Evolutionary conservation across 1,140 invertebrate species (phyloP), one percentile per base, ranked within the genome.

Genomic region (Tetraneura akinire): DNA sequence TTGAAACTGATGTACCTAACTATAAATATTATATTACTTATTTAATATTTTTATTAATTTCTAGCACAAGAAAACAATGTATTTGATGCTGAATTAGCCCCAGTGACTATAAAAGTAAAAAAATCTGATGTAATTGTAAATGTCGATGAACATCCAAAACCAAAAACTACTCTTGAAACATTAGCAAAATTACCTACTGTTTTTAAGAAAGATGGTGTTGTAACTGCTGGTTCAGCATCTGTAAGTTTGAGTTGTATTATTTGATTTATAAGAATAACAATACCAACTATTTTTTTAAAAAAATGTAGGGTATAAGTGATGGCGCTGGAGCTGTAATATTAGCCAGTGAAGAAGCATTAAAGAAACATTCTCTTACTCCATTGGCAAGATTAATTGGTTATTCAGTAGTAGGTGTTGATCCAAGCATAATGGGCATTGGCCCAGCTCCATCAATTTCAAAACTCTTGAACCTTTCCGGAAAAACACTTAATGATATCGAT

Each of bases 121-220:
- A 93, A 91, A 84, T 92, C 94, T 84, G 90, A 93, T 80, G 90
- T 94, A 47, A 85, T 88, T 47, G 90, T 99, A 82, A 91, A 91
- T 57, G 86, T 92, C 0, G 98, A 99, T 87, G 98, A 99, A 86
- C 97, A 99, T 88, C 97, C 98, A 9, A 91, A 94, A 81, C 93
- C 94, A 55, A 88, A 95, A 85, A 93, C 96, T 18, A 96, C 93
- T 9, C 81, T 94, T 11, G 96, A 98, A 86, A 89, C 87, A 29
- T 87, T 99, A 3, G 89, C 90, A 82, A 94, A 94, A 87, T 87
- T 99, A 29, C 90, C 92, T 1, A 89, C 96, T 2, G 90, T 99
- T 14, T 99, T 99, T 87, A 97, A 99, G 86, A 97, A 99, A 86
- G 91, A 95, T 82, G 98, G 98, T 10, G 89, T 95, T 10, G 96